These are phyloP conservation scores for Catonia carolina DNA, from an alignment of 2,888 invertebrate species.

Conservation along the genomic window DNA sequence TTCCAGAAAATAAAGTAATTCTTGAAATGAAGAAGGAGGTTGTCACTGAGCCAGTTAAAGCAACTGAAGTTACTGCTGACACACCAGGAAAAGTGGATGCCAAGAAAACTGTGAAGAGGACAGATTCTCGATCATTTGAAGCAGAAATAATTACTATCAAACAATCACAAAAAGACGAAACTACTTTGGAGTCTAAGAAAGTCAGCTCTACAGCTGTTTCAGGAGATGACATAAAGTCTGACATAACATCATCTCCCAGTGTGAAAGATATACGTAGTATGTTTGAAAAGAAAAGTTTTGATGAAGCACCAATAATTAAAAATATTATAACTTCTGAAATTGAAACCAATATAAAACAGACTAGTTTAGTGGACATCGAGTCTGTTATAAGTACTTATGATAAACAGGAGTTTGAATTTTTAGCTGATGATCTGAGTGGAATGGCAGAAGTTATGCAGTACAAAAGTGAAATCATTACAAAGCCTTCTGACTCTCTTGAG, in stretches of 20 bases:
- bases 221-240: slow-evolving; percentile 9
- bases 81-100: slow-evolving; percentile 23
- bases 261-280: slow-evolving; percentile 9
- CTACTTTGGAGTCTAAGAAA: slow-evolving; percentile 13
- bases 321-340: neutral
- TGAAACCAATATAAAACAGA: neutral
- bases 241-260: neutral
- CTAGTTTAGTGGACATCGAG: neutral
- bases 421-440: neutral
- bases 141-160: slow-evolving; percentile 19
- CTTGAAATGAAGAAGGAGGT: slow-evolving; percentile 15
- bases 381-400: neutral
- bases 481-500: slow-evolving; percentile 45
- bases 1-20: slow-evolving; percentile 36
- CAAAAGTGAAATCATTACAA: slow-evolving; percentile 40
- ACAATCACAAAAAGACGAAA: neutral
- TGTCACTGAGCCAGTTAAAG: slow-evolving; percentile 4
- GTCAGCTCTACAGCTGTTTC: slow-evolving; percentile 22
- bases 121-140: slow-evolving; percentile 26
- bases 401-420: slow-evolving; percentile 11
- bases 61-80: slow-evolving; percentile 14
- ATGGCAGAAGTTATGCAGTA: slow-evolving; percentile 35
- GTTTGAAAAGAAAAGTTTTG: slow-evolving; percentile 9
- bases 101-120: slow-evolving; percentile 25
- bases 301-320: slow-evolving; percentile 1